Evolutionary conservation across 1,140 invertebrate genomes (phyloP).

Genomic region (Tetranychus cinnabarinus): DNA sequence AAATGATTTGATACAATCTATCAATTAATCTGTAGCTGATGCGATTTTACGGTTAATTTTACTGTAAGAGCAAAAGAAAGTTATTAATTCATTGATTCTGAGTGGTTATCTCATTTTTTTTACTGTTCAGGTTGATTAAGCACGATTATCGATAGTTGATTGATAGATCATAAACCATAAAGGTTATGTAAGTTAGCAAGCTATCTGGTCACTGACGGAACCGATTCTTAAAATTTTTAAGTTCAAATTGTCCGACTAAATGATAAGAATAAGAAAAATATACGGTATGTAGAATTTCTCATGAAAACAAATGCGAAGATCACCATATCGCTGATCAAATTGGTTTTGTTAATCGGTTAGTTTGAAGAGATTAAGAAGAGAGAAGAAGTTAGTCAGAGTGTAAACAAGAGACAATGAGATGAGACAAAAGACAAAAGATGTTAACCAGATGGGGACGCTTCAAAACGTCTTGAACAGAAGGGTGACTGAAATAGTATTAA

Average conservation of each 20-base stretch:
- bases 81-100: too few relatives aligned
- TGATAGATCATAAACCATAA: too few relatives aligned
- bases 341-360: not conserved
- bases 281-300: not conserved
- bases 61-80: too few relatives aligned
- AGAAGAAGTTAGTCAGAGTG: conserved; percentile 4
- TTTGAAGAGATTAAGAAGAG: not conserved
- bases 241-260: too few relatives aligned
- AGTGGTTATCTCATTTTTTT: too few relatives aligned
- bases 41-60: not conserved
- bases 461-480: not conserved
- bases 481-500: conserved; percentile 3
- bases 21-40: too few relatives aligned
- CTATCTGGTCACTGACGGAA: too few relatives aligned
- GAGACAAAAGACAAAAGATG: not conserved
- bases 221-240: too few relatives aligned
- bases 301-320: not conserved
- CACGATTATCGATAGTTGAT: too few relatives aligned
- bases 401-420: not conserved
- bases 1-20: not conserved
- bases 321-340: not conserved
- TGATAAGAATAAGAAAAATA: not conserved
- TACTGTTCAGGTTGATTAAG: too few relatives aligned
- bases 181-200: too few relatives aligned
- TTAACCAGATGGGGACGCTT: not conserved